A percentile compares a stretch with the other conserved stretches of the same genome.
Conservation (phyloP, 2,113 vertebrate genomes). For the Mormoops blainvillei region DNA sequence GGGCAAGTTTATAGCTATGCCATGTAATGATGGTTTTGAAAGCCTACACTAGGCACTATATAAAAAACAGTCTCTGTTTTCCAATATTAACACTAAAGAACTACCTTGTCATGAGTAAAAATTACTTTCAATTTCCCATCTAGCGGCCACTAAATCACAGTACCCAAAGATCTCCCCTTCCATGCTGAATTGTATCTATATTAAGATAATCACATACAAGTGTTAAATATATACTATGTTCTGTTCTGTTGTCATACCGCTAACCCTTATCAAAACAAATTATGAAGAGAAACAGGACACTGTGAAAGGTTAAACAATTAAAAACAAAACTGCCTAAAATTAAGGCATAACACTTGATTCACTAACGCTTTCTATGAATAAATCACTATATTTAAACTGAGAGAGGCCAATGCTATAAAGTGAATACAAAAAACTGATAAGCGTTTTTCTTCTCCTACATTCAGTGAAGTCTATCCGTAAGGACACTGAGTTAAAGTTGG, state of each 20-base stretch:
- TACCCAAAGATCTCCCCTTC: neutral
- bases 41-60: neutral
- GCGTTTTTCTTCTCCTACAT: neutral
- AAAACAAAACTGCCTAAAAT: neutral
- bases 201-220: neutral
- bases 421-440: neutral
- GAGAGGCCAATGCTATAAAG: neutral
- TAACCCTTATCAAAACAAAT: neutral
- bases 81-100: neutral
- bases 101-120: neutral
- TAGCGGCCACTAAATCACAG: neutral
- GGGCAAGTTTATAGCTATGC: neutral
- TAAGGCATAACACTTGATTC: neutral
- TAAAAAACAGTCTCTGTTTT: neutral
- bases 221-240: neutral
- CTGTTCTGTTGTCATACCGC: neutral
- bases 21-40: neutral
- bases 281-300: neutral
- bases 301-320: neutral
- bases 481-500: neutral
- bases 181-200: neutral
- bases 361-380: neutral
- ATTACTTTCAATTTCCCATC: neutral
- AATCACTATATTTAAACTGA: slow-evolving; percentile 1
- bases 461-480: neutral